These are phyloP conservation scores for Parambassis ranga DNA, from an alignment of 2,797 vertebrate species.

Conservation along the genomic window DNA sequence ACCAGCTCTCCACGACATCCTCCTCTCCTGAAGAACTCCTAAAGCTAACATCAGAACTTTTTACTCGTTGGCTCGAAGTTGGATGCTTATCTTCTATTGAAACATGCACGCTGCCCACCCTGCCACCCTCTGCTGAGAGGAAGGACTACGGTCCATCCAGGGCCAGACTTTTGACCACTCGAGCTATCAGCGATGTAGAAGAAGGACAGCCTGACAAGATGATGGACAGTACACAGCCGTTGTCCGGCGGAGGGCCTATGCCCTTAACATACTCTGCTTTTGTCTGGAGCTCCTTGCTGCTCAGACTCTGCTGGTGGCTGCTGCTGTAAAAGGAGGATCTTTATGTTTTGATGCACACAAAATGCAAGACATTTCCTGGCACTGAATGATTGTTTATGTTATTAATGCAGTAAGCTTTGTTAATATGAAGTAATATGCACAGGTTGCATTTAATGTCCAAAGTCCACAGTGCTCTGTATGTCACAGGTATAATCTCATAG, in stretches of 20 bases:
- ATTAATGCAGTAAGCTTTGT: conserved; percentile 61
- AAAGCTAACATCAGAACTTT: conserved; percentile 69
- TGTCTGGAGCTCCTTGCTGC: conserved; percentile 63
- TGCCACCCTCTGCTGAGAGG: conserved; percentile 45
- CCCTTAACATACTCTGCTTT: conserved; percentile 13
- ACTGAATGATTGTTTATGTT: conserved; percentile 70
- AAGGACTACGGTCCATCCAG: conserved; percentile 52
- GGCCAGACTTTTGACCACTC: conserved; percentile 63
- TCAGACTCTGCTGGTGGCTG: conserved; percentile 68
- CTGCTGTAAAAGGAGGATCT: conserved; percentile 50
- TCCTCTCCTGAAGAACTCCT: conserved; percentile 80
- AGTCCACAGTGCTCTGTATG: conserved; percentile 38
- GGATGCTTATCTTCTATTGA: conserved; percentile 50
- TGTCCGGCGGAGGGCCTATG: conserved; percentile 14
- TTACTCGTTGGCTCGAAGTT: conserved; percentile 68
- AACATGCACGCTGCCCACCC: conserved; percentile 65
- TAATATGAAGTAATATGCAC: conserved; percentile 62
- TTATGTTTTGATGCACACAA: conserved; percentile 65
- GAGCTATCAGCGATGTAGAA: conserved; percentile 30
- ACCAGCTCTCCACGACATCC: conserved; percentile 29
- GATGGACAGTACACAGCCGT: conserved; percentile 8
- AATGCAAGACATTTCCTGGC: conserved; percentile 69
- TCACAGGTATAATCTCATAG: conserved; percentile 45
- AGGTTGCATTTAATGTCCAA: conserved; percentile 61
- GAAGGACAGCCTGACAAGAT: conserved; percentile 15